Percentiles rank a stretch among this genome's conserved stretches.
Evolutionary conservation across 2,797 vertebrate species (phyloP).

Genomic region (Chelonia mydas): DNA sequence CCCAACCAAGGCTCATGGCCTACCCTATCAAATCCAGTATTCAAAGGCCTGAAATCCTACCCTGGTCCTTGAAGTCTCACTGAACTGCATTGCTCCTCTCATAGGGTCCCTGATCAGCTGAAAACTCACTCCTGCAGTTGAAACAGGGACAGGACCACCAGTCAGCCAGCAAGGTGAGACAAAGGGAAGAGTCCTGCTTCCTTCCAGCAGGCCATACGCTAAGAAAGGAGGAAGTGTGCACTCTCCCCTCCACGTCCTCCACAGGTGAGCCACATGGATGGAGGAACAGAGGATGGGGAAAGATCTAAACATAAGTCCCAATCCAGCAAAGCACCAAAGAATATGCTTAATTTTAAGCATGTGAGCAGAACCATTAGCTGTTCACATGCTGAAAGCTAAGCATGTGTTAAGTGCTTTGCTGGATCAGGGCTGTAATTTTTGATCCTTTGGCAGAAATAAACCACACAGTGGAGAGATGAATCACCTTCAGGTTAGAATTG

Average conservation of each 20-base stretch:
- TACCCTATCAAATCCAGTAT: background rate
- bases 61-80: background rate
- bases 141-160: background rate
- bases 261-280: background rate
- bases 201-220: background rate
- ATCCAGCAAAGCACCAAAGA: background rate
- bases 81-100: background rate
- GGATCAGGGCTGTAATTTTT: background rate
- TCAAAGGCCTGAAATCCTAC: background rate
- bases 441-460: background rate
- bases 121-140: background rate
- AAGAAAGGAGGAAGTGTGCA: background rate
- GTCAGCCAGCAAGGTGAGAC: background rate
- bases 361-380: background rate
- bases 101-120: background rate
- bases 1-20: background rate
- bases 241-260: background rate
- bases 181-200: background rate
- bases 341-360: background rate
- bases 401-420: background rate
- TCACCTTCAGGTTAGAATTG: rapidly evolving
- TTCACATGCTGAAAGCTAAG: background rate
- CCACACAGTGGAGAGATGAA: background rate
- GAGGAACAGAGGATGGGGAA: background rate
- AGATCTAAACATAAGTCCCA: background rate